Evolutionary conservation across 2,888 invertebrate species (phyloP).

Genomic region (Andrena bicolor): DNA sequence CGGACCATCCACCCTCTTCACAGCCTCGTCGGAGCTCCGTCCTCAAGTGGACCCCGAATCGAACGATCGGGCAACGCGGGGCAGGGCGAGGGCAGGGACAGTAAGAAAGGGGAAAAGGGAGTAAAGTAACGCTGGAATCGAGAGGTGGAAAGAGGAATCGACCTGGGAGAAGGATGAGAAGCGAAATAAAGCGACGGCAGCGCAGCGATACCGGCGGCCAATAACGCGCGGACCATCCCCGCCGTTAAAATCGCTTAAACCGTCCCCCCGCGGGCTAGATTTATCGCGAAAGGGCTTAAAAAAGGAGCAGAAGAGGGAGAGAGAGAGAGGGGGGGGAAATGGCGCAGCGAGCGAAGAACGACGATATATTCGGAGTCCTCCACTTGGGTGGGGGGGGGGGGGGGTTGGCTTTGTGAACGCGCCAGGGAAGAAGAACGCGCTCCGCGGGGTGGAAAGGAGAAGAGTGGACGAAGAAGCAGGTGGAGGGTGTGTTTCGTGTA

Average conservation of each 20-base stretch:
- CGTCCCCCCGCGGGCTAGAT: constrained; percentile 75
- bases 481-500: constrained; percentile 49
- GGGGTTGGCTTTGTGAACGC: constrained; percentile 51
- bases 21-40: not conserved
- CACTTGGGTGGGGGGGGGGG: constrained; percentile 39
- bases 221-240: constrained; percentile 72
- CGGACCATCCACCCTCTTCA: not conserved
- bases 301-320: constrained; percentile 37
- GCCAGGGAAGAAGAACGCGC: constrained; percentile 21
- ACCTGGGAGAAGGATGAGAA: constrained; percentile 18
- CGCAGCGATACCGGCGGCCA: constrained; percentile 73
- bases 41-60: constrained; percentile 17
- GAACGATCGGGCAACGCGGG: constrained; percentile 1
- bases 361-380: constrained; percentile 59
- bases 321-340: constrained; percentile 2
- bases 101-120: constrained; percentile 8
- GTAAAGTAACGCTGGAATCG: constrained; percentile 31
- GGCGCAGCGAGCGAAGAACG: constrained; percentile 44
- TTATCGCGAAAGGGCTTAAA: constrained; percentile 75
- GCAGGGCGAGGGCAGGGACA: not conserved
- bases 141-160: constrained; percentile 33
- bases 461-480: constrained; percentile 39
- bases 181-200: constrained; percentile 50
- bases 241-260: constrained; percentile 81
- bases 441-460: constrained; percentile 4